Evolutionary conservation across 2,113 vertebrate genomes (phyloP).

Genomic region (Mobula birostris): DNA sequence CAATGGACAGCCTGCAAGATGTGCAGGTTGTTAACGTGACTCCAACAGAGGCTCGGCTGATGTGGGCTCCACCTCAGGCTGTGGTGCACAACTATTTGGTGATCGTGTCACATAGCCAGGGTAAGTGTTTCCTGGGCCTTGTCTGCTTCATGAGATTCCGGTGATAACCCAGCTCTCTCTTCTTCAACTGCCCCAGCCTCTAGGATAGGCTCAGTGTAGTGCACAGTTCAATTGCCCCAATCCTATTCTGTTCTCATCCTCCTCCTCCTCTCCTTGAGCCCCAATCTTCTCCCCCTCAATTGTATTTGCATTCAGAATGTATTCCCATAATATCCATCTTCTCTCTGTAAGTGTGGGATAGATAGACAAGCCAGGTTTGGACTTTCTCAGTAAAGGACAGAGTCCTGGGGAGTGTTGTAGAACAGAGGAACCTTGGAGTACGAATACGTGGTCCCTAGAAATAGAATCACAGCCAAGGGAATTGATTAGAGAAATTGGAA

Average conservation of each 20-base stretch:
- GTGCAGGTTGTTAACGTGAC: constrained; percentile 79
- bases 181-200: too few relatives aligned
- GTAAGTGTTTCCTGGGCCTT: constrained; percentile 49
- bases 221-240: neutral
- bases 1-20: constrained; percentile 81
- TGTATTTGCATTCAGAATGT: neutral
- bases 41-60: constrained; percentile 75
- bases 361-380: too few relatives aligned
- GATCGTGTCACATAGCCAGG: constrained; percentile 66
- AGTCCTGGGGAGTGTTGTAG: too few relatives aligned
- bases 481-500: too few relatives aligned
- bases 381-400: too few relatives aligned
- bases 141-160: too few relatives aligned
- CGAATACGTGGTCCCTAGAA: too few relatives aligned
- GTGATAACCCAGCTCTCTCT: too few relatives aligned
- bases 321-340: neutral
- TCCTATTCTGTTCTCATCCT: neutral
- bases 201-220: too few relatives aligned
- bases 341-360: too few relatives aligned
- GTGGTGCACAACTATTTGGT: constrained; percentile 84
- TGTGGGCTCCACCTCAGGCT: constrained; percentile 72
- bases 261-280: neutral
- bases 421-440: too few relatives aligned
- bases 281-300: neutral
- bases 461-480: too few relatives aligned